Evolutionary conservation across 2,113 vertebrate species (phyloP).

Genomic region (Furnarius figulus): DNA sequence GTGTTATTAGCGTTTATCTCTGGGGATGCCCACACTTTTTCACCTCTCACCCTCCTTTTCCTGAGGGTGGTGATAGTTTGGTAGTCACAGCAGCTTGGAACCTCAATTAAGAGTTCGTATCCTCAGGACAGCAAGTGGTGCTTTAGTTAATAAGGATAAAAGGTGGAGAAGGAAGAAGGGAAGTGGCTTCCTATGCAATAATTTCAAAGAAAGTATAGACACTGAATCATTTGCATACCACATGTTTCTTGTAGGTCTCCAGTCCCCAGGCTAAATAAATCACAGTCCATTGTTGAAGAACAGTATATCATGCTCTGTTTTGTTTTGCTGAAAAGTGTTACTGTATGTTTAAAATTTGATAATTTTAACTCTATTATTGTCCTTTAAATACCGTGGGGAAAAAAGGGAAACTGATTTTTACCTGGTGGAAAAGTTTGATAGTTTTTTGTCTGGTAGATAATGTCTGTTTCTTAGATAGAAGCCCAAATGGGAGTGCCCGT

Average conservation of each 20-base stretch:
- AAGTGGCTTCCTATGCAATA: neutral
- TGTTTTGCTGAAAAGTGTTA: neutral
- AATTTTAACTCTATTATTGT: neutral
- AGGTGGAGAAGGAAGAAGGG: neutral
- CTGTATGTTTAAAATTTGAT: neutral
- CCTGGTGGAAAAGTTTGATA: neutral
- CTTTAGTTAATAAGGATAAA: slow-evolving; percentile 16
- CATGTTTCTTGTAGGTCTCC: neutral
- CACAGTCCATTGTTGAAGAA: neutral
- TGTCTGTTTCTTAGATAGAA: neutral
- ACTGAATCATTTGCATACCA: neutral
- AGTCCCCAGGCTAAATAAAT: neutral
- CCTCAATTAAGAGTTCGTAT: neutral
- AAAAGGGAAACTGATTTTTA: neutral
- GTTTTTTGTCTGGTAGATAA: neutral
- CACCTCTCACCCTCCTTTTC: neutral
- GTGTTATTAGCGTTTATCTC: neutral
- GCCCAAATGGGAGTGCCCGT: neutral
- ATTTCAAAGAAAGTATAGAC: neutral
- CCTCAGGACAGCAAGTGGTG: neutral
- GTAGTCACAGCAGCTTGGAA: neutral
- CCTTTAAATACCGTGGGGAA: neutral
- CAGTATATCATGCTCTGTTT: neutral
- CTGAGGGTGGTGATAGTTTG: neutral
- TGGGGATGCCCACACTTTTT: neutral